Conservation (phyloP, 2,888 invertebrate species). For the Hirtodrosophila duncani region DNA sequence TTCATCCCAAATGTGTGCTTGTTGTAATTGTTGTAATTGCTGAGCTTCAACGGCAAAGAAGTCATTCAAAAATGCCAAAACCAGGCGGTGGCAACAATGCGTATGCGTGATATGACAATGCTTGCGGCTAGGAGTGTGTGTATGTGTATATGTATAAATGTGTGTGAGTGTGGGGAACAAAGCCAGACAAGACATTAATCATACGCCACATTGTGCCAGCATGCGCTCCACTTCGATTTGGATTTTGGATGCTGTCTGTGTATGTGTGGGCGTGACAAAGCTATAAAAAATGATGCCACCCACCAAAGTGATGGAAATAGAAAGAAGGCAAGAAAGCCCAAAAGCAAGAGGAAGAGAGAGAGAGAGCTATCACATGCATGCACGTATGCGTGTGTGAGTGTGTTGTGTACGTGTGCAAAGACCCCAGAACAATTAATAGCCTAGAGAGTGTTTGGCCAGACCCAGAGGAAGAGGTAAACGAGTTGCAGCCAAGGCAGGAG, state of each 20-base stretch:
- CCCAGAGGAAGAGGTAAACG: no score
- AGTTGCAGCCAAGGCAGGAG: slow-evolving; percentile 1
- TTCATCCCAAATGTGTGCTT: no score
- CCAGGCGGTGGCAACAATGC: slow-evolving; percentile 23
- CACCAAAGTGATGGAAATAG: background rate
- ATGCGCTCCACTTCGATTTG: slow-evolving; percentile 13
- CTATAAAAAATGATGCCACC: slow-evolving; percentile 56
- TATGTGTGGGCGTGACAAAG: slow-evolving; percentile 40
- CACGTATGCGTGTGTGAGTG: no score
- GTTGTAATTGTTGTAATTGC: slow-evolving; percentile 12
- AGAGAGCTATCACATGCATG: no score
- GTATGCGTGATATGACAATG: slow-evolving; percentile 25
- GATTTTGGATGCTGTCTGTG: slow-evolving; percentile 2
- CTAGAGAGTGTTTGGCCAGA: no score
- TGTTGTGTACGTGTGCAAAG: no score
- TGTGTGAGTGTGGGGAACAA: background rate
- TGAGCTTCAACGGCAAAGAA: background rate
- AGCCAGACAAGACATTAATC: slow-evolving; percentile 56
- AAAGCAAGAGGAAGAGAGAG: background rate
- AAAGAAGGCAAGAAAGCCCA: background rate
- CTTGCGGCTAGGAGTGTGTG: no score
- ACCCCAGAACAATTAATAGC: slow-evolving; percentile 29
- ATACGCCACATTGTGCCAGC: slow-evolving; percentile 58
- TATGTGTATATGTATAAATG: background rate
- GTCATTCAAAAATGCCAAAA: slow-evolving; percentile 7